Conservation (phyloP, 2,888 invertebrate genomes). For the Drosophila hamatofila region DNA sequence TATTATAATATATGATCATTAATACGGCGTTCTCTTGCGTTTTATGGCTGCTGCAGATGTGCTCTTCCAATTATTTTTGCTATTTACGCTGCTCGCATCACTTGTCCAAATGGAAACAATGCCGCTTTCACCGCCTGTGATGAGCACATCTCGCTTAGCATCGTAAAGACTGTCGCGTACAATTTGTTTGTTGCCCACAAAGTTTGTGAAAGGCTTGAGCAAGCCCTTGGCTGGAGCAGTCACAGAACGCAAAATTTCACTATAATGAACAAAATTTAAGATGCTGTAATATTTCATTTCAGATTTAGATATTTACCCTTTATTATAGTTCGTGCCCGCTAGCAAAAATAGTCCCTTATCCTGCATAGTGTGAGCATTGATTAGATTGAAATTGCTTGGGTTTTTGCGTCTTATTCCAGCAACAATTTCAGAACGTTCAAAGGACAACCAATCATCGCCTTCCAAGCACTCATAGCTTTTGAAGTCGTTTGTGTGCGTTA, state of each 20-base stretch:
- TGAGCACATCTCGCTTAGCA: constrained; percentile 87
- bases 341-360: constrained; percentile 87
- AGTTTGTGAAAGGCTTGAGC: constrained; percentile 87
- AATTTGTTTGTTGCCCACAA: constrained; percentile 89
- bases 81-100: constrained; percentile 9
- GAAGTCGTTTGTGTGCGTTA: constrained; percentile 90
- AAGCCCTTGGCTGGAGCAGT: constrained; percentile 85
- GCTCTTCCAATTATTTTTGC: constrained; percentile 49
- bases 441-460: constrained; percentile 87
- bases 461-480: constrained; percentile 89
- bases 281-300: no score
- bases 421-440: constrained; percentile 87
- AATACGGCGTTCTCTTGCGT: constrained; percentile 68
- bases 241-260: constrained; percentile 86
- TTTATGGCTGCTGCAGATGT: constrained; percentile 54
- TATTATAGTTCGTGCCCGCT: constrained; percentile 88
- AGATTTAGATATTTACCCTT: constrained; percentile 86
- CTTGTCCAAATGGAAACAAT: constrained; percentile 88
- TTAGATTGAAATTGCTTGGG: constrained; percentile 88
- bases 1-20: constrained; percentile 16
- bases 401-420: constrained; percentile 87
- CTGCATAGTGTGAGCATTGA: constrained; percentile 86
- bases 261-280: constrained; percentile 13
- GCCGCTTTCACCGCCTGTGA: constrained; percentile 91
- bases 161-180: constrained; percentile 90